Conservation (phyloP, 2,797 vertebrate genomes). For the Rhinogobio ventralis region DNA sequence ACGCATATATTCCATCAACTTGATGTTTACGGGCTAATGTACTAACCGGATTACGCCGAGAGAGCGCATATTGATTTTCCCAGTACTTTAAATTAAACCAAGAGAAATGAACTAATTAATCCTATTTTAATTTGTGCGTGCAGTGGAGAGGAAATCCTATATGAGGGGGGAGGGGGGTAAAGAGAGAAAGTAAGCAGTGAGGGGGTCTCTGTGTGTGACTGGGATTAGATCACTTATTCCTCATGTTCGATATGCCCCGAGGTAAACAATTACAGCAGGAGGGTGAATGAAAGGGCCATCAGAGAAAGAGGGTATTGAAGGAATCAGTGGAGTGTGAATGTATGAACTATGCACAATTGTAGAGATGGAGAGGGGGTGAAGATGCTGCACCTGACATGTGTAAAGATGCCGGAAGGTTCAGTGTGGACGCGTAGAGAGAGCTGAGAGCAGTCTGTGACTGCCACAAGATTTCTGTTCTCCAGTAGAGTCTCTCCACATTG, state of each 20-base stretch:
- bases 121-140: slow-evolving; percentile 36
- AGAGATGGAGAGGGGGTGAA: not conserved
- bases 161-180: not conserved
- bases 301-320: slow-evolving; percentile 13
- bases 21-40: slow-evolving; percentile 21
- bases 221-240: slow-evolving; percentile 18
- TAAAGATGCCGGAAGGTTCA: slow-evolving; percentile 72
- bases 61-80: slow-evolving; percentile 41
- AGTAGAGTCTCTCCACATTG: slow-evolving; percentile 1
- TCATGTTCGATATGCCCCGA: slow-evolving; percentile 18
- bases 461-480: slow-evolving; percentile 17
- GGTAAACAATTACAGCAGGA: slow-evolving; percentile 31
- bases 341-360: not conserved
- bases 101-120: slow-evolving; percentile 46
- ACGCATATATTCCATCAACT: slow-evolving; percentile 35
- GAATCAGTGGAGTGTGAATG: slow-evolving; percentile 9
- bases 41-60: slow-evolving; percentile 42
- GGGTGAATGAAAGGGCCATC: slow-evolving; percentile 13
- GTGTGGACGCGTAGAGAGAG: slow-evolving; percentile 65
- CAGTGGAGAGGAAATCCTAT: slow-evolving; percentile 25
- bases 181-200: not conserved
- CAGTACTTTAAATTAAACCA: slow-evolving; percentile 39
- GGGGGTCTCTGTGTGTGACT: not conserved
- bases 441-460: slow-evolving; percentile 75
- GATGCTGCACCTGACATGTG: slow-evolving; percentile 57